phyloP scores from a whole-genome alignment of 92 coral and sea anemone species.

The Porites rus region DNA sequence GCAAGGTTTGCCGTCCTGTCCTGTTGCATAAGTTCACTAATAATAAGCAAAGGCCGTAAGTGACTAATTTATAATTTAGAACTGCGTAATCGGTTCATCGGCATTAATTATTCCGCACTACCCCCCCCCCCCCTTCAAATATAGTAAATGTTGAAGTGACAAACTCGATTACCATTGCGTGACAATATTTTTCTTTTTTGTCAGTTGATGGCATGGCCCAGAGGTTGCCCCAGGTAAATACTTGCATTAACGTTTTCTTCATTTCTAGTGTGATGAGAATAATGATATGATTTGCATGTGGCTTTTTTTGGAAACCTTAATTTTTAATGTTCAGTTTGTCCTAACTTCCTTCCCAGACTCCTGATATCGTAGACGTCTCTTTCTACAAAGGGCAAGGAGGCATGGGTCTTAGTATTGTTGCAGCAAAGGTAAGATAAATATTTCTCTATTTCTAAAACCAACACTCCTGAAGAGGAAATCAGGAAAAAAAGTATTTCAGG shows the following conservation, averaged over 20 bases:
- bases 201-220: conserved; percentile 41
- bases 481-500: too few species aligned
- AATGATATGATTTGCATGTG: not conserved
- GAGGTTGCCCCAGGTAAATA: conserved; percentile 41
- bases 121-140: not conserved
- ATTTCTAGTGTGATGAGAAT: not conserved
- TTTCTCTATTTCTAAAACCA: not conserved
- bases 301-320: not conserved
- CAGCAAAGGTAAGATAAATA: conserved; percentile 87
- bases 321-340: not conserved
- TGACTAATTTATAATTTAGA: too few species aligned
- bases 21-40: too few species aligned
- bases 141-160: not conserved
- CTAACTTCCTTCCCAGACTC: conserved; percentile 41
- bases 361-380: conserved; percentile 82
- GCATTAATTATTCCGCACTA: not conserved
- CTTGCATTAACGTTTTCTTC: not conserved
- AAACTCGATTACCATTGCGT: not conserved
- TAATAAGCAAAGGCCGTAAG: too few species aligned
- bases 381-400: conserved; percentile 97
- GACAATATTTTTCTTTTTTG: not conserved
- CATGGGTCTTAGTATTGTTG: conserved; percentile 99
- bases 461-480: not conserved
- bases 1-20: too few species aligned
- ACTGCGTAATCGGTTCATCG: too few species aligned